Evolutionary conservation across 2,113 vertebrate species (phyloP), one percentile per base, ranked within the genome.

Genomic region (Xerus inauris): DNA sequence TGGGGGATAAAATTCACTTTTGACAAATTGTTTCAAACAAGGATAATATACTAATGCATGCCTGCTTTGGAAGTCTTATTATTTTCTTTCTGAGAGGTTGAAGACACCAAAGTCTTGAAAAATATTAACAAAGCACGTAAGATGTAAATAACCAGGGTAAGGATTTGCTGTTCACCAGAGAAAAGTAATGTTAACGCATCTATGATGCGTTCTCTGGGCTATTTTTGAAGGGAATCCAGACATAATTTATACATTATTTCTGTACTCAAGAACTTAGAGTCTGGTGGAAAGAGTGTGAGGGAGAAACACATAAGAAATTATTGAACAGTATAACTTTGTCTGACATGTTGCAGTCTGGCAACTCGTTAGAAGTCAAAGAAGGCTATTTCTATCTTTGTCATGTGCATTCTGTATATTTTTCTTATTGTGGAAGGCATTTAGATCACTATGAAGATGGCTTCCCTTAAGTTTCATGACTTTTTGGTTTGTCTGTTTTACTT

Each of bases 71-170:
- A 87, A 91, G 64, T 95, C 91, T 76, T 95, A 87, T 95, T 69
- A 84, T 59, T 92, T 95, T 93, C 47, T 90, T 91, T 51, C 71
- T 42, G 62, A 85, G n/a, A 94, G 95, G 87, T 96, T 54, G 93
- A 90, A 85, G 69, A 93, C 32, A 92, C n/a, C 64, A 88, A 97
- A 26, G n/a, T 89, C 81, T 87, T 82, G 24, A 95, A 64, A 72
- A 91, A 62, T 92, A 4, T 94, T 96, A 38, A 94, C 0, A 64
- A 69, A 71, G 49, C 54, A n/a, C 62, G 45, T 49, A 76, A 97
- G 62, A 95, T 32, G n/a, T 59, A 91, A 82, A 73, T 42, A 90
- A 16, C 64, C 32, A 65, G 38, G n/a, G 28, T 47, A 69, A 14
- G 30, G 65, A 71, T 24, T 62, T 87, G n/a, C 19, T 72, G 38